Base-by-base conservation (phyloP, 2,113 vertebrate species). In the Guaruba guarouba region DNA sequence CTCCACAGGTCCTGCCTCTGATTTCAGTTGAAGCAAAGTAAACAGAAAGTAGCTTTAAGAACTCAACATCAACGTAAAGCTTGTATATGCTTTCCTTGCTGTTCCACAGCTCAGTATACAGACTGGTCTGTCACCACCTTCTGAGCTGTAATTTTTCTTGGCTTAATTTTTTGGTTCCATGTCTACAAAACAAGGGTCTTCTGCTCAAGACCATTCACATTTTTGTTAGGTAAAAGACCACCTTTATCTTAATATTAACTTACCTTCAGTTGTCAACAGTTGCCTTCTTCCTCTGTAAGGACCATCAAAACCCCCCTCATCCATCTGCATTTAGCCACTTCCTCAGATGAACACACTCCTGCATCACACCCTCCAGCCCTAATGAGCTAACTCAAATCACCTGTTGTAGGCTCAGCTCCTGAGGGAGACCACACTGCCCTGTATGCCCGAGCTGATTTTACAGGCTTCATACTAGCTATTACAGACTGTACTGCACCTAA, bases 321-420 rank as follows among this genome's bases (percentile, higher is more conserved):
- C 31, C 33, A 5, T 2, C 55, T 22, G 12, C 18, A 68, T 25
- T 7, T 4, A 44, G 6, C 24, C 11, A 43, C 24, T 14, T 15
- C 15, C 13, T 25, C 28, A 39, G 41, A 37, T 19, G 33, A 2
- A 33, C 22, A 2, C 12, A 5, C 11, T 68, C 20, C 14, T 64
- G 23, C 13, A 24, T 13, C 18, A 6, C 51, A 48, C 16, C 31
- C 41, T 74, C 33, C 29, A 57, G 17, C 25, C 57, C 25, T 6
- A 5, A 25, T 1, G 5, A 41, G 1, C 22, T 13, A 55, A 28
- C 20, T 3, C 0, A 0, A 37, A 22, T 27, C 8, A 33, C 57
- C 13, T 18, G 5, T 14, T 6, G 20, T 4, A 27, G 17, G 13
- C 43, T 68, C 52, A 70, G 24, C 11, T 91, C n/a, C 49, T 17